Evolutionary conservation across 2,888 invertebrate genomes (phyloP).

Genomic region (Epirrita christyi): DNA sequence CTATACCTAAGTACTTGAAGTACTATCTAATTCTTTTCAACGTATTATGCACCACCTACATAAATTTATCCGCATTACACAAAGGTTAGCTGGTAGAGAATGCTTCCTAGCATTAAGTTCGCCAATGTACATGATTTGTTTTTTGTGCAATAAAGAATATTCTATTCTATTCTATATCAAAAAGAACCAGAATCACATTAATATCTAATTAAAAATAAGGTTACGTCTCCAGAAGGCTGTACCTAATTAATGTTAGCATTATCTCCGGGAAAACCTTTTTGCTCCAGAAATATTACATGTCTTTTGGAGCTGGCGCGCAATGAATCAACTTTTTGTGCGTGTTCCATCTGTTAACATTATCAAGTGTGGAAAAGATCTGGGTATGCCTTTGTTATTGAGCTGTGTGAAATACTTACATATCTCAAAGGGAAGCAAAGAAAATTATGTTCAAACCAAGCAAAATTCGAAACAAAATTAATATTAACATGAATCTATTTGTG

Average conservation of each 20-base stretch:
- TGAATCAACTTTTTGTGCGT: conserved; percentile 45
- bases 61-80: too few species aligned
- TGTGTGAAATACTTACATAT: not conserved
- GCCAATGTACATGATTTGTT: too few species aligned
- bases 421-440: too few species aligned
- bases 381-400: not conserved
- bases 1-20: too few species aligned
- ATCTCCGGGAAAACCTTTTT: conserved; percentile 49
- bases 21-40: too few species aligned
- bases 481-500: too few species aligned
- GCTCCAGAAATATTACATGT: conserved; percentile 44
- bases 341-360: conserved; percentile 27
- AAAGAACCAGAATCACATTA: not conserved
- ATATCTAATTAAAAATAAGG: conserved; percentile 23
- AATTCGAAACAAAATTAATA: too few species aligned
- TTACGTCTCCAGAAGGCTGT: conserved; percentile 31
- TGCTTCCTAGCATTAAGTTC: too few species aligned
- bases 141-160: too few species aligned
- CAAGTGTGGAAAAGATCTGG: conserved; percentile 7
- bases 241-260: conserved; percentile 54
- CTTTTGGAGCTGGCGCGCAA: conserved; percentile 39
- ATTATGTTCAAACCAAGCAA: too few species aligned
- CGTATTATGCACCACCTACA: too few species aligned
- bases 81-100: too few species aligned
- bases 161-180: not conserved